These are phyloP conservation scores for Drosophila meridionalis DNA, from an alignment of 2,888 invertebrate species.

Conservation along the genomic window DNA sequence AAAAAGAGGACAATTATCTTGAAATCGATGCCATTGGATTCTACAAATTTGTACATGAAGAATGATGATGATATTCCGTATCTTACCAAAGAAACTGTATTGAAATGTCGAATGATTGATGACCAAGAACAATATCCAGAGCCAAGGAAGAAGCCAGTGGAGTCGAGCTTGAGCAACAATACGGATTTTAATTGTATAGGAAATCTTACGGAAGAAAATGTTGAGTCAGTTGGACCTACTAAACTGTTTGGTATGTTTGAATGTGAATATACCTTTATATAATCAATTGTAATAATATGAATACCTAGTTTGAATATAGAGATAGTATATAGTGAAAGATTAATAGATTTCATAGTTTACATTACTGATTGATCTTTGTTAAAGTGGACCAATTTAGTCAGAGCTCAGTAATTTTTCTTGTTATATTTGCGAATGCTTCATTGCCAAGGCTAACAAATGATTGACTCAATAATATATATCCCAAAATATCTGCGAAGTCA, in stretches of 20 bases:
- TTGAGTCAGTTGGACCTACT: slow-evolving; percentile 20
- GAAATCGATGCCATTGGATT: slow-evolving; percentile 82
- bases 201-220: slow-evolving; percentile 31
- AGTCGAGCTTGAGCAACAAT: slow-evolving; percentile 15
- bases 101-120: slow-evolving; percentile 77
- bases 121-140: slow-evolving; percentile 38
- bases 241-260: slow-evolving; percentile 59
- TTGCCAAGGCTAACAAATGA: neutral
- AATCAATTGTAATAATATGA: neutral
- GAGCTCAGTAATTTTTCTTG: neutral
- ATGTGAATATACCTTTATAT: neutral
- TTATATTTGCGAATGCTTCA: neutral
- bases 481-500: neutral
- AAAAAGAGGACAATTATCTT: slow-evolving; percentile 77
- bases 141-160: slow-evolving; percentile 24
- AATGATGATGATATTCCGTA: slow-evolving; percentile 83
- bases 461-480: neutral
- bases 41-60: slow-evolving; percentile 66
- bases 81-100: slow-evolving; percentile 86
- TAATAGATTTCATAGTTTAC: neutral
- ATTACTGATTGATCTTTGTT: neutral
- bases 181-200: slow-evolving; percentile 36
- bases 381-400: neutral
- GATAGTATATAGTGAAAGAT: neutral
- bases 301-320: neutral